Evolutionary conservation across 2,113 vertebrate species (phyloP), one percentile per base, ranked within the genome.

Genomic region (Isichthys henryi): DNA sequence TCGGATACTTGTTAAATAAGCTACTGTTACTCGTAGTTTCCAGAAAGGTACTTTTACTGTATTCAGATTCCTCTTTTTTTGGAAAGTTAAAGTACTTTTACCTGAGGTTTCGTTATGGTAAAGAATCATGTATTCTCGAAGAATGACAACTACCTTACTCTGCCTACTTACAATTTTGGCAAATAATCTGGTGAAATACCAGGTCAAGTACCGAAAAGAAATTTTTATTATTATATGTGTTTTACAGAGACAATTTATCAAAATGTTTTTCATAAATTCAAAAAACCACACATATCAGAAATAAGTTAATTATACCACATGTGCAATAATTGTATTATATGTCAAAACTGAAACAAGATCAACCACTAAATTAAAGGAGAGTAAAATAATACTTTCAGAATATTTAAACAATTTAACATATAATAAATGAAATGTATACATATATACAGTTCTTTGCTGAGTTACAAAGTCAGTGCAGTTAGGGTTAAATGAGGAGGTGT

Each of bases 231-330:
- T 19, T 31, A 46, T 48, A 50, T 52, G 66, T 35, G n/a, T 23
- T 27, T 49, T 50, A 3, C 62, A 35, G 7, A 86, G 52, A 52
- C 80, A 45, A 77, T 89, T 74, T 83, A 90, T 90, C 23, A 92
- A 94, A 95, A 95, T 91, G 43, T 94, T 95, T 92, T 88, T 70
- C 39, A 91, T 89, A 92, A 88, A 92, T 92, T 82, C 90, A 82
- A 92, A 89, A 43, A 92, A 88, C 90, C 23, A 93, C 53, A 91
- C 66, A 89, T 88, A 91, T 90, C 88, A 91, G 49, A 91, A 88
- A 87, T 93, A 90, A 92, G 70, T 93, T 43, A 89, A 93, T 43
- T 80, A 80, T 93, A 93, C 70, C 92, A 93, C 94, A 92, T 91
- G 84, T 84, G 90, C 35, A 90, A 89, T 90, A 56, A 90, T 92